Conservation (phyloP, 2,113 vertebrate species). For the Lipophrys pholis region DNA sequence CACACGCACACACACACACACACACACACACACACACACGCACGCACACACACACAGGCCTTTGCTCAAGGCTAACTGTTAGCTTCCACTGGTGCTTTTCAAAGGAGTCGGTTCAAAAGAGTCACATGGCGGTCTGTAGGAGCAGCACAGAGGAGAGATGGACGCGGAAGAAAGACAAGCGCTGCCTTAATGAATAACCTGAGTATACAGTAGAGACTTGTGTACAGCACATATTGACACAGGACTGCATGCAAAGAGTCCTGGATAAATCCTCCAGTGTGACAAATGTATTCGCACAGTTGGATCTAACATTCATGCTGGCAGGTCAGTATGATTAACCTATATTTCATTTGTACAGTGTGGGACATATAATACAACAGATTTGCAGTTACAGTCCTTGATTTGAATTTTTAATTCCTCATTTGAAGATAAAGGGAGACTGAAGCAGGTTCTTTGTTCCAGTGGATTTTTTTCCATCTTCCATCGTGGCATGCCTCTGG, state of each 20-base stretch:
- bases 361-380: no score
- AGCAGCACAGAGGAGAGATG: background rate
- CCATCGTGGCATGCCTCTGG: no score
- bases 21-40: background rate
- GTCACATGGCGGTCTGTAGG: background rate
- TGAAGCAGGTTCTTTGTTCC: no score
- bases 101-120: background rate
- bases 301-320: no score
- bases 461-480: no score
- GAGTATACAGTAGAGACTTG: background rate
- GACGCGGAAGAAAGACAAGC: constrained; percentile 9
- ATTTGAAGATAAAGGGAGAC: no score
- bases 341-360: no score
- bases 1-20: constrained; percentile 2
- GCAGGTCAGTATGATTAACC: no score
- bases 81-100: constrained; percentile 27
- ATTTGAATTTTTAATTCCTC: no score
- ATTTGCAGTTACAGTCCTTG: no score
- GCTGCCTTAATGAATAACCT: background rate
- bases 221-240: background rate
- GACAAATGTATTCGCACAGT: background rate
- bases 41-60: background rate
- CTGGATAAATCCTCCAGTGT: background rate
- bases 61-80: constrained; percentile 29
- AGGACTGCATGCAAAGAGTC: background rate